Percentiles rank a stretch among this genome's conserved stretches.
These are phyloP conservation scores for Danionella dracula DNA, from an alignment of 2,797 vertebrate genomes.

Conservation along the genomic window DNA sequence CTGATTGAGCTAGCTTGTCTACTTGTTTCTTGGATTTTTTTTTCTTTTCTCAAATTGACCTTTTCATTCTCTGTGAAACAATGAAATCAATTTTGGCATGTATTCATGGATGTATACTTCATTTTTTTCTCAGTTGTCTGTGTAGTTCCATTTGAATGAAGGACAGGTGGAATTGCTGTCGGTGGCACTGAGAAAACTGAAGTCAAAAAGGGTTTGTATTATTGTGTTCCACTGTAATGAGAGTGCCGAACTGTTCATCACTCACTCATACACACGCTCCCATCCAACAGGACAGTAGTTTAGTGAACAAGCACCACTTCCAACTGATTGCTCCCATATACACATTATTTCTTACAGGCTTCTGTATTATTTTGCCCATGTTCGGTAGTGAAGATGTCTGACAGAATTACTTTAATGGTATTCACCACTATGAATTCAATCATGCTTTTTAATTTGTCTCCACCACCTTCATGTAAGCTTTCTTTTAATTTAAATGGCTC, in stretches of 20 bases:
- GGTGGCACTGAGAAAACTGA: conserved; percentile 12
- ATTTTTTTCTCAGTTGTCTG: conserved; percentile 21
- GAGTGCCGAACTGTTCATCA: conserved; percentile 35
- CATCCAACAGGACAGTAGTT: conserved; percentile 12
- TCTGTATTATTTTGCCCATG: background rate
- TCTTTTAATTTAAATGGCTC: too few species aligned
- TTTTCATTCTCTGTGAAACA: background rate
- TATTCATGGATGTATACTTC: conserved; percentile 10
- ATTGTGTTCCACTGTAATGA: conserved; percentile 40
- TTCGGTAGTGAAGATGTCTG: background rate
- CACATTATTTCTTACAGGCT: conserved; percentile 3
- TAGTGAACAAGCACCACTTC: background rate
- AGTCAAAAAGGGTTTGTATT: conserved; percentile 14
- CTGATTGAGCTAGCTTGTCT: conserved; percentile 4
- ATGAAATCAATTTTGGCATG: conserved; percentile 11
- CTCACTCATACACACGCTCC: conserved; percentile 16
- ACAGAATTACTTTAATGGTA: background rate
- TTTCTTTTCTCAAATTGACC: background rate
- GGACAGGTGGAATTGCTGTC: conserved; percentile 21
- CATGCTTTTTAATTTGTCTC: too few species aligned
- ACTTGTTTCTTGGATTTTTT: conserved; percentile 23
- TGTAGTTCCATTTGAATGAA: conserved; percentile 35
- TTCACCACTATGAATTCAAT: background rate
- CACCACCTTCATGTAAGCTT: too few species aligned
- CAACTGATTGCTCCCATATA: conserved; percentile 1